Conservation (phyloP, 2,797 vertebrate species). For the Urophycis tenuis region DNA sequence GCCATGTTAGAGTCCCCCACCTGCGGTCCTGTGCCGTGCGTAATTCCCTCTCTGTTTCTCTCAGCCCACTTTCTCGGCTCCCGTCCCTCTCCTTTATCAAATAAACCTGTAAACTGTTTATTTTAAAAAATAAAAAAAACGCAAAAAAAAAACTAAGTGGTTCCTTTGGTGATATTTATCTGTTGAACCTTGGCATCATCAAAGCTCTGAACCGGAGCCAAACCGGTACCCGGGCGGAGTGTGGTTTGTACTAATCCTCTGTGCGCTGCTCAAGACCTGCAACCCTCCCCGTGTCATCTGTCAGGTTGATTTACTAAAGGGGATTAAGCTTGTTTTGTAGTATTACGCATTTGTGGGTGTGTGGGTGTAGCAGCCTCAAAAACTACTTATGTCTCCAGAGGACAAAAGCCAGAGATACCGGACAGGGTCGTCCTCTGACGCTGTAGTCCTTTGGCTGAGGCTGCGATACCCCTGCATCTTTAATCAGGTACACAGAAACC, state of each 20-base stretch:
- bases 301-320: background rate
- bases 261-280: background rate
- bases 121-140: background rate
- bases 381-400: background rate
- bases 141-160: no score
- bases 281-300: background rate
- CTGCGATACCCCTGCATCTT: background rate
- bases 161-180: background rate
- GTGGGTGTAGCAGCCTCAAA: background rate
- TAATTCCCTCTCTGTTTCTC: no score
- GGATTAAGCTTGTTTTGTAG: background rate
- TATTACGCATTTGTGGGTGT: background rate
- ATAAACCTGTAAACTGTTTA: background rate
- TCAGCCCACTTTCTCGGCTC: no score
- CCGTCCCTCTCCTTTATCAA: background rate
- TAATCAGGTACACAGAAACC: slow-evolving; percentile 1
- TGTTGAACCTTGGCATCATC: background rate
- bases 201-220: background rate
- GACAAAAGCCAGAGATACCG: background rate
- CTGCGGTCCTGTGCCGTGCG: no score
- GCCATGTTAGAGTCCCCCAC: background rate
- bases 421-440: background rate
- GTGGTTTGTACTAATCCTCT: background rate
- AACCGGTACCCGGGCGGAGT: background rate
- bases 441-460: background rate